Evolutionary conservation across 2,888 invertebrate genomes (phyloP), one percentile per base, ranked within the genome.

Genomic region (Apodemia hepburni): DNA sequence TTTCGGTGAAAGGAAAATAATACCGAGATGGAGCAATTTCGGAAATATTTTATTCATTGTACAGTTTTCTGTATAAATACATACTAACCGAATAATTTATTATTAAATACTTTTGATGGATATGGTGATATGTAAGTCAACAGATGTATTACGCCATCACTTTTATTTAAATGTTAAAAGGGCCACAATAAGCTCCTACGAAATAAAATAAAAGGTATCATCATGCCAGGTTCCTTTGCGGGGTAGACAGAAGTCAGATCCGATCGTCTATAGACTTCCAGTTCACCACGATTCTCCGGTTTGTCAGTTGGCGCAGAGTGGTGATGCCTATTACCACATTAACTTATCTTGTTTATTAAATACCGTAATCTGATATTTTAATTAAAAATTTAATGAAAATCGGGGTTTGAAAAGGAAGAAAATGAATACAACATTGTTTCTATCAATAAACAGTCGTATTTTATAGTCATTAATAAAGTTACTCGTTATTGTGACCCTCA

Each of bases 1-100:
- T 62, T 62, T 61, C 58, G 18, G 47, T 61, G 66, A 66, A 65
- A 54, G 58, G 51, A 22, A 51, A 51, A 51, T 51, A 51, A 15
- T 27, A 51, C 22, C 5, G 42, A 42, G 42, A 42, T 42, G 42
- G 42, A 42, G 12, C 42, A 51, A 51, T 12, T 51, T 27, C 12
- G 18, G 12, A 18, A 51, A 22, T 22, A 51, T 27, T 51, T 51
- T 51, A 51, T 18, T 51, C 27, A 51, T 27, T 27, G 18, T 49
- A 18, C 18, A n/a, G 18, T 18, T 49, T 18, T 11, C 3, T 18
- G 3, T 42, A 42, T 42, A 42, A 42, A 42, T 38, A 38, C 15
- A n/a, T n/a, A n/a, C n/a, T 38, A 38, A 12, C 38, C 15, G 38
- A 38, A 38, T 38, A 38, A 38, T 38, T 38, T 38, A 38, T 11